phyloP scores from a whole-genome alignment of 2,113 vertebrate genomes.

The Rhinogobius similis region DNA sequence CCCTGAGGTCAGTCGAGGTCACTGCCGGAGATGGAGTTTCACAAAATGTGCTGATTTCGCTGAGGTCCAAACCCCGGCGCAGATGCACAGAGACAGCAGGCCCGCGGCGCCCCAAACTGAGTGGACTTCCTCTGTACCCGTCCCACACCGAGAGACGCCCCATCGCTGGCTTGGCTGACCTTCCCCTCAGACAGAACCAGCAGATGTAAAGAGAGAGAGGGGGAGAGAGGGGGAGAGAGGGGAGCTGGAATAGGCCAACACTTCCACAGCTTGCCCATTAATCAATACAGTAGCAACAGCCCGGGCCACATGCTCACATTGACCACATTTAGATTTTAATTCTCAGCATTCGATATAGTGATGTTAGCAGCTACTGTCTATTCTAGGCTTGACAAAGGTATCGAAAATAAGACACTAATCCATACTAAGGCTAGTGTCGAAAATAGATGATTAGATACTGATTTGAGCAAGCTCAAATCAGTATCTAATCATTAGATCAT shows the following conservation, averaged over 20 bases:
- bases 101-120: constrained; percentile 48
- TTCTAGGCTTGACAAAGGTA: too few relatives aligned
- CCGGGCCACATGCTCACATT: constrained; percentile 2
- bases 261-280: constrained; percentile 41
- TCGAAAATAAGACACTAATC: too few relatives aligned
- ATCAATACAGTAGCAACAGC: constrained; percentile 35
- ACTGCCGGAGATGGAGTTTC: constrained; percentile 58
- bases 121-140: constrained; percentile 63
- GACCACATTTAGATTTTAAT: constrained; percentile 1
- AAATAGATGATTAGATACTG: too few relatives aligned
- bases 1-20: constrained; percentile 55
- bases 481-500: too few relatives aligned
- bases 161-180: constrained; percentile 71
- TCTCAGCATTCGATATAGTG: neutral
- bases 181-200: constrained; percentile 64
- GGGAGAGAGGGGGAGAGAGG: neutral
- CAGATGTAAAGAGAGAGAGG: constrained; percentile 61
- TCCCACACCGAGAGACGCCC: constrained; percentile 49
- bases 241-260: constrained; percentile 29
- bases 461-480: too few relatives aligned
- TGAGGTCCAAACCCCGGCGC: constrained; percentile 51
- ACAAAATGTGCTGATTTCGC: constrained; percentile 51
- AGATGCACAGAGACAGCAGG: constrained; percentile 71
- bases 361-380: too few relatives aligned
- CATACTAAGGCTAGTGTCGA: too few relatives aligned